These are phyloP conservation scores for Stegodyphus mimosarum DNA, from an alignment of 1,140 invertebrate species.

Conservation along the genomic window DNA sequence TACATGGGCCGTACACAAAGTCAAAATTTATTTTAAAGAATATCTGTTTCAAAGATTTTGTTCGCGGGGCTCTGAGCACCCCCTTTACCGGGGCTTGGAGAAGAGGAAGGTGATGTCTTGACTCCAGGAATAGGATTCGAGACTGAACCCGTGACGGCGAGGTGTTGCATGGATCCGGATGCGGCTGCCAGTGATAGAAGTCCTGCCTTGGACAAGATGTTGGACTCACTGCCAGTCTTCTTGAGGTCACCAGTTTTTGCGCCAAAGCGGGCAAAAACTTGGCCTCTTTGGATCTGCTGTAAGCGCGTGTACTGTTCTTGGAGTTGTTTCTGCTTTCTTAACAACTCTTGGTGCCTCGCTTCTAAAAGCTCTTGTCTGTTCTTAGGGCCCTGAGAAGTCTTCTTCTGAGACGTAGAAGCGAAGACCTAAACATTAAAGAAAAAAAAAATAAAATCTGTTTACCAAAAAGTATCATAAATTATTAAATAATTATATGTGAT, in stretches of 20 bases:
- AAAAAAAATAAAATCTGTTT: not conserved
- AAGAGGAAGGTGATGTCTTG: constrained; percentile 31
- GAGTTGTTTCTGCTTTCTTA: constrained; percentile 85
- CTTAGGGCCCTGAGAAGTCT: constrained; percentile 39
- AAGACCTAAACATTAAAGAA: constrained; percentile 34
- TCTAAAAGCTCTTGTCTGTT: constrained; percentile 81
- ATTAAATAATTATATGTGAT: no score
- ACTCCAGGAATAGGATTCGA: constrained; percentile 47
- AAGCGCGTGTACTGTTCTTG: constrained; percentile 89
- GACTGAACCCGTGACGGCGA: constrained; percentile 68
- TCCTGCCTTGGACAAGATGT: constrained; percentile 83
- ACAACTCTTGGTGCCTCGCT: constrained; percentile 84
- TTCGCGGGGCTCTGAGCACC: constrained; percentile 42
- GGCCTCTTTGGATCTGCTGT: constrained; percentile 84
- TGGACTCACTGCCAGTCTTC: constrained; percentile 90
- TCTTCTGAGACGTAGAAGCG: constrained; percentile 10
- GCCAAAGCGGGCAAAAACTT: constrained; percentile 72
- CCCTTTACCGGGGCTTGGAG: constrained; percentile 30
- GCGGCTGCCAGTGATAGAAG: constrained; percentile 69
- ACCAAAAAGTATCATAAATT: no score
- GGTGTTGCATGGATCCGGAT: constrained; percentile 76
- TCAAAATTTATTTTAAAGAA: constrained; percentile 31
- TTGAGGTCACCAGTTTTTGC: constrained; percentile 75
- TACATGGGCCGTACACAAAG: constrained; percentile 7
- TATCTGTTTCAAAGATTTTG: constrained; percentile 55